Percentiles rank a stretch among this genome's conserved stretches.
These are phyloP conservation scores for Heliconius hewitsoni DNA, from an alignment of 1,140 invertebrate species.

Conservation along the genomic window DNA sequence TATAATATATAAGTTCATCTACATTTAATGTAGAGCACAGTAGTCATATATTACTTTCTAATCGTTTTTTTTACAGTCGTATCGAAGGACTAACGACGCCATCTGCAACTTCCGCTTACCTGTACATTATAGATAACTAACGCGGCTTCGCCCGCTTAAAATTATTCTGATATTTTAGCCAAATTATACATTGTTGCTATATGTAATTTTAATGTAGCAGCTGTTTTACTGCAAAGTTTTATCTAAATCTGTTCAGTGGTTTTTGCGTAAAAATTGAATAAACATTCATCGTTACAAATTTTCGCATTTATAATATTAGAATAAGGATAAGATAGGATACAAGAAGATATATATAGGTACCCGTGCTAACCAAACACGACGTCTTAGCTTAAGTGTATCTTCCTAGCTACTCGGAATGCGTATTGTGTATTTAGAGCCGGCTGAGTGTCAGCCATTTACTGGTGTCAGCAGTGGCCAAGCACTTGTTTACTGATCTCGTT, in stretches of 20 bases:
- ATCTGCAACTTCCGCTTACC: constrained; percentile 9
- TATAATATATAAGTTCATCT: not conserved
- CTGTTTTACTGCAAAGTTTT: too few relatives aligned
- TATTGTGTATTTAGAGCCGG: constrained; percentile 48
- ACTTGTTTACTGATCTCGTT: constrained; percentile 73
- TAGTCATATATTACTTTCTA: constrained; percentile 31
- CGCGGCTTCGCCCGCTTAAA: too few relatives aligned
- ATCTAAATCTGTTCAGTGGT: too few relatives aligned
- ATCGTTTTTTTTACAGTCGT: constrained; percentile 17
- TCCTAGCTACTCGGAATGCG: constrained; percentile 66
- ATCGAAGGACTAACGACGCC: not conserved
- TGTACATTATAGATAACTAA: constrained; percentile 23
- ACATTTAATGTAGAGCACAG: constrained; percentile 13
- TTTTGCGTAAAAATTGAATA: too few relatives aligned
- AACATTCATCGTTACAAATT: too few relatives aligned
- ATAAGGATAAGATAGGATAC: too few relatives aligned
- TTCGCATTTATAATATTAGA: too few relatives aligned
- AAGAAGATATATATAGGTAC: constrained; percentile 19
- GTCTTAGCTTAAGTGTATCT: constrained; percentile 47
- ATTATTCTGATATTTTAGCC: too few relatives aligned
- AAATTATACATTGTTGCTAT: too few relatives aligned
- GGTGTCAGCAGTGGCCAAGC: constrained; percentile 53
- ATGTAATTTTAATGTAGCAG: too few relatives aligned
- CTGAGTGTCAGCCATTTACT: constrained; percentile 52
- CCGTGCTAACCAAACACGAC: constrained; percentile 46